Conservation (phyloP, 2,888 invertebrate genomes). For the Cephus pygmeus region DNA sequence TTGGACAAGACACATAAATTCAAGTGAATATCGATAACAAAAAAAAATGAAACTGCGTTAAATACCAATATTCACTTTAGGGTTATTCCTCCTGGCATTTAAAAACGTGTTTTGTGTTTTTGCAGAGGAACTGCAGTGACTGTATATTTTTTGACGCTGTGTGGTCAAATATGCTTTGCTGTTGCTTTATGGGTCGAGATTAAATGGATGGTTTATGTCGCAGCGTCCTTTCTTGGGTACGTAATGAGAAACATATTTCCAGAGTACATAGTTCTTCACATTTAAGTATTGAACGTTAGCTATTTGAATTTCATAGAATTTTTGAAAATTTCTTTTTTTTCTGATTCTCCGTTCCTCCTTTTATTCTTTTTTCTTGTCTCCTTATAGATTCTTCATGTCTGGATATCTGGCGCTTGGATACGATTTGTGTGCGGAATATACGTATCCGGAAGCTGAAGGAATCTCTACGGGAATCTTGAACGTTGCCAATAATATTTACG, state of each 20-base stretch:
- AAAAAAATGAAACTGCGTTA: background rate
- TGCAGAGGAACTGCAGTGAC: conserved; percentile 70
- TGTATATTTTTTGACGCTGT: conserved; percentile 51
- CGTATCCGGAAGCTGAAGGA: conserved; percentile 79
- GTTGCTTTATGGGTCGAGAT: conserved; percentile 42
- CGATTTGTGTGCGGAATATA: conserved; percentile 80
- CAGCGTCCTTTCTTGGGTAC: conserved; percentile 53
- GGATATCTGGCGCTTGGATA: conserved; percentile 80
- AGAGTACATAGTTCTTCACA: background rate
- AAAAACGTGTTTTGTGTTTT: conserved; percentile 20
- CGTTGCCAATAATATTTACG: conserved; percentile 64
- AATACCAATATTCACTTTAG: background rate
- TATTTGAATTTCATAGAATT: background rate
- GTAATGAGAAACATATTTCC: background rate
- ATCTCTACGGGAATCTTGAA: conserved; percentile 78
- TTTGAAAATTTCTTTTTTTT: conserved; percentile 15
- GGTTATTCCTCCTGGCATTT: background rate
- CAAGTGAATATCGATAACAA: conserved; percentile 66
- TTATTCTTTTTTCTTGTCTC: conserved; percentile 17
- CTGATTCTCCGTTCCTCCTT: conserved; percentile 2
- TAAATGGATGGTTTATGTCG: conserved; percentile 52
- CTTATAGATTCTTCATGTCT: conserved; percentile 77
- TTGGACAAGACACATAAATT: conserved; percentile 75
- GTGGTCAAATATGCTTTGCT: conserved; percentile 54
- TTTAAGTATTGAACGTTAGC: background rate